These are phyloP conservation scores for Paracentrotus lividus DNA, from an alignment of 53 echinoderm and acorn worm genomes.

Conservation along the genomic window DNA sequence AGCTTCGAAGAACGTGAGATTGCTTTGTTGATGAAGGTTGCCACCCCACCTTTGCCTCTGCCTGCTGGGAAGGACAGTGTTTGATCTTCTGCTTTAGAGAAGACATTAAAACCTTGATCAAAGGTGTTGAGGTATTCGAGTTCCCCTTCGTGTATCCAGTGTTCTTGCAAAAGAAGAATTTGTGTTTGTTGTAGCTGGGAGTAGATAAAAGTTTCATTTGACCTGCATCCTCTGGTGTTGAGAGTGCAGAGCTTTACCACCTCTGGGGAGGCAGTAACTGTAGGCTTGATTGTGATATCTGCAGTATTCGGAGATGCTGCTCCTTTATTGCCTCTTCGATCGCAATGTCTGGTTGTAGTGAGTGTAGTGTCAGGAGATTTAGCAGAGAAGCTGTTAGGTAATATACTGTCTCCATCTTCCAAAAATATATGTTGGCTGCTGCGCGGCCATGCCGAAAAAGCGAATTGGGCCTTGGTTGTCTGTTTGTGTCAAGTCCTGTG, in stretches of 20 bases:
- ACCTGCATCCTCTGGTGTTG: not conserved
- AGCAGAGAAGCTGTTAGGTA: not conserved
- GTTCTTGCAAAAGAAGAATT: slow-evolving; percentile 1
- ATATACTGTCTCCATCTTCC: not conserved
- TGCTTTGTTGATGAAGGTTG: not conserved
- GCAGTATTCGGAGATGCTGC: not conserved
- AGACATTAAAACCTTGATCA: not conserved
- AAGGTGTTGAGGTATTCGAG: not conserved
- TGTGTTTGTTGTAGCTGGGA: not conserved
- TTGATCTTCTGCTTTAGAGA: not conserved
- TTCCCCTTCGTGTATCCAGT: slow-evolving; percentile 1
- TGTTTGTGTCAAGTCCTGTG: not conserved
- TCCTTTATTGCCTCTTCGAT: not conserved
- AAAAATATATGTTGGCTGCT: not conserved
- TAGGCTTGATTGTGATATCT: not conserved
- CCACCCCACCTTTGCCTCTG: not conserved
- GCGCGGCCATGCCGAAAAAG: slow-evolving; percentile 25
- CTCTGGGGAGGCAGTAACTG: not conserved
- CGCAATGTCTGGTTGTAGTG: not conserved
- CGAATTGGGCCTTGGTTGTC: not conserved
- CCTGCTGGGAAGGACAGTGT: not conserved
- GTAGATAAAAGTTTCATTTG: not conserved
- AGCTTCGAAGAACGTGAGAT: not conserved
- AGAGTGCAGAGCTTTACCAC: not conserved
- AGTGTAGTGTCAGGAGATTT: not conserved